Evolutionary conservation across 2,797 vertebrate genomes (phyloP).

Genomic region (Smutsia temminckii): DNA sequence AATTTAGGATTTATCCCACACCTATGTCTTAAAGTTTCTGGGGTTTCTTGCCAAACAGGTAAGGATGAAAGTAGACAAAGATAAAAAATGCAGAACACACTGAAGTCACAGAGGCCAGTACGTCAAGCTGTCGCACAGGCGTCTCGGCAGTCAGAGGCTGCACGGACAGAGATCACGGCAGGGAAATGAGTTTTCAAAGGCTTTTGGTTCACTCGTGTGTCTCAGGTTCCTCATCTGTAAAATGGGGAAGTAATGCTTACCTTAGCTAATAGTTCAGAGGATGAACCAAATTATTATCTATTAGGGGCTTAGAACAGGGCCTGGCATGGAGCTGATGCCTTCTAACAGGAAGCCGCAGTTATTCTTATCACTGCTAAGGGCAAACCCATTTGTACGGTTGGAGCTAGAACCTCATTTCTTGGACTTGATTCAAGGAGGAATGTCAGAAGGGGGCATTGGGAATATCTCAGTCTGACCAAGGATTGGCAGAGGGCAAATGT

Average conservation of each 20-base stretch:
- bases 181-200: too few species aligned
- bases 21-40: neutral
- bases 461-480: neutral
- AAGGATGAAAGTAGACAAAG: neutral
- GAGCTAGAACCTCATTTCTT: neutral
- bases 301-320: neutral
- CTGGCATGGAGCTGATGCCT: neutral
- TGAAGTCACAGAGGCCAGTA: neutral
- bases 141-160: rapidly evolving
- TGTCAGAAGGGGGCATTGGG: neutral
- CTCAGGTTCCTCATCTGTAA: neutral
- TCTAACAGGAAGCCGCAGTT: neutral
- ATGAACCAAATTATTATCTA: neutral
- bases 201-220: neutral
- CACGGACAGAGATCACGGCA: rapidly evolving
- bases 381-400: neutral
- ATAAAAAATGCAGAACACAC: neutral
- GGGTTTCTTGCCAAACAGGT: neutral
- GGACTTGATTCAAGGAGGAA: neutral
- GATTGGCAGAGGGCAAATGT: neutral
- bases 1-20: neutral
- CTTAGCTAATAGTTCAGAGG: neutral
- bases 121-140: neutral
- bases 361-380: too few species aligned
- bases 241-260: neutral